Conservation (phyloP, 2,888 invertebrate genomes). For the Mythimna ferrago region DNA sequence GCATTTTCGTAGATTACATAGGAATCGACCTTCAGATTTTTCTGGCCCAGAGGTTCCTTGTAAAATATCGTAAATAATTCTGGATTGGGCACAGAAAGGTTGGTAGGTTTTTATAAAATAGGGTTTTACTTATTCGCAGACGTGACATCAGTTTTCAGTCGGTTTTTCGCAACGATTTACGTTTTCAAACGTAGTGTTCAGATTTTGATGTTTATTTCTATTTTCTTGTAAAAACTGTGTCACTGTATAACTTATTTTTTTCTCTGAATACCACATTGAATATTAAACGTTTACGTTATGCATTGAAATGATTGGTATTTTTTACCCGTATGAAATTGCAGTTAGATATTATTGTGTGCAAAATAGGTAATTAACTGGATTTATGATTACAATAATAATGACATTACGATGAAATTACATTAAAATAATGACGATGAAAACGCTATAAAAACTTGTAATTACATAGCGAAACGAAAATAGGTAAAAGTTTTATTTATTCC, state of each 20-base stretch:
- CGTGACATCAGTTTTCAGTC: slow-evolving; percentile 14
- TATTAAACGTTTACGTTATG: background rate
- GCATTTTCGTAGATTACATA: slow-evolving; percentile 55
- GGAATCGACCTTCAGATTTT: slow-evolving; percentile 60
- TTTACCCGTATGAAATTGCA: slow-evolving; percentile 2
- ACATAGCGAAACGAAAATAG: background rate
- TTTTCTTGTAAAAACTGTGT: background rate
- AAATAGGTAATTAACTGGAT: slow-evolving; percentile 31
- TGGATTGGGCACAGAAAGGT: slow-evolving; percentile 45
- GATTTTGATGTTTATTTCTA: slow-evolving; percentile 3
- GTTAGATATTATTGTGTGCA: slow-evolving; percentile 39
- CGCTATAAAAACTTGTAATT: slow-evolving; percentile 26
- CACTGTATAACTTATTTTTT: too few relatives aligned
- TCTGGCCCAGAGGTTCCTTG: slow-evolving; percentile 52
- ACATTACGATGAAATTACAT: slow-evolving; percentile 31
- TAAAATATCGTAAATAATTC: slow-evolving; percentile 63
- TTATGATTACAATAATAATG: slow-evolving; percentile 36
- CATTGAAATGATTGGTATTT: background rate
- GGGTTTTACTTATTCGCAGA: slow-evolving; percentile 36
- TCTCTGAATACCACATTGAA: background rate
- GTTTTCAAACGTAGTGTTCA: background rate
- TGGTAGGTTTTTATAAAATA: slow-evolving; percentile 53
- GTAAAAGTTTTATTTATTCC: background rate
- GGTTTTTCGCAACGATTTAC: slow-evolving; percentile 19
- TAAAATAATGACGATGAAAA: slow-evolving; percentile 29